These are phyloP conservation scores for Laupala kohalensis DNA, from an alignment of 1,140 invertebrate species.

Conservation along the genomic window DNA sequence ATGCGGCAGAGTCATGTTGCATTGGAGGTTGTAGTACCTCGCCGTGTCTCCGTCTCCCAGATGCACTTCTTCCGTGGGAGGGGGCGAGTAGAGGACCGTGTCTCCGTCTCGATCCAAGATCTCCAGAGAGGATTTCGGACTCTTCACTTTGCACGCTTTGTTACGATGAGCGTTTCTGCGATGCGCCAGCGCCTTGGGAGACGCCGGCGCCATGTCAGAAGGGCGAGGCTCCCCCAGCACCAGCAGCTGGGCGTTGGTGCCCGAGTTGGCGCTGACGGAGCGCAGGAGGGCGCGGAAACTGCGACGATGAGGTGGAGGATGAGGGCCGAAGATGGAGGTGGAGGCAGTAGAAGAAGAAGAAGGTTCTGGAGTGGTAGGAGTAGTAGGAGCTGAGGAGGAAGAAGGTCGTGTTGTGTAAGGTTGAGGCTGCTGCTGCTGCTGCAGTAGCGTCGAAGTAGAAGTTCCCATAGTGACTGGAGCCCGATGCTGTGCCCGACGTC, in stretches of 20 bases:
- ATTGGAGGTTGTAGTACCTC: slow-evolving; percentile 37
- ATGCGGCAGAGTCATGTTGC: slow-evolving; percentile 21
- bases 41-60: slow-evolving; percentile 28
- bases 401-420: slow-evolving; percentile 10
- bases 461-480: not conserved
- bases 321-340: slow-evolving; percentile 18
- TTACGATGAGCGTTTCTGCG: not conserved
- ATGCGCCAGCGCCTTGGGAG: slow-evolving; percentile 25
- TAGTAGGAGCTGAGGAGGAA: slow-evolving; percentile 20
- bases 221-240: slow-evolving; percentile 39
- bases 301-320: slow-evolving; percentile 13
- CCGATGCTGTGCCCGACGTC: slow-evolving; percentile 9
- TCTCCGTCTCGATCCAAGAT: slow-evolving; percentile 29
- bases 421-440: slow-evolving; percentile 3
- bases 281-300: slow-evolving; percentile 31
- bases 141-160: not conserved
- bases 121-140: slow-evolving; percentile 24
- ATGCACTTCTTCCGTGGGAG: slow-evolving; percentile 25
- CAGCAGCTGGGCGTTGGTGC: slow-evolving; percentile 36
- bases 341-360: slow-evolving; percentile 18
- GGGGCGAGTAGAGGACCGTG: slow-evolving; percentile 29
- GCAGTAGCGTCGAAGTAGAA: slow-evolving; percentile 10
- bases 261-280: slow-evolving; percentile 36
- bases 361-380: slow-evolving; percentile 19
- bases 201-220: slow-evolving; percentile 38